These are phyloP conservation scores for Drosophila mercatorum DNA, from an alignment of 2,888 invertebrate species.

Conservation along the genomic window DNA sequence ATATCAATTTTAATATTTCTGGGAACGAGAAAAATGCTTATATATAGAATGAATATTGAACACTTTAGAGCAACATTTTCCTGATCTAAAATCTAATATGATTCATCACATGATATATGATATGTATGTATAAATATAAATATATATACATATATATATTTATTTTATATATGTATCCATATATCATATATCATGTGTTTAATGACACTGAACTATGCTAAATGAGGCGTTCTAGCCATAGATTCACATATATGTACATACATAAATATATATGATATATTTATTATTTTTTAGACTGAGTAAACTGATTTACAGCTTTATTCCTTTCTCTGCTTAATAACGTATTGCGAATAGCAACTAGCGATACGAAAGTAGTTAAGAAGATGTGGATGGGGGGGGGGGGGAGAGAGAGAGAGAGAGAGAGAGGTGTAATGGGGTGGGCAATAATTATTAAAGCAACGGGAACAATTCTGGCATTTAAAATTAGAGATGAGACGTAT, in stretches of 20 bases:
- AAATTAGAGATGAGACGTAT: neutral
- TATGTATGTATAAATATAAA: neutral
- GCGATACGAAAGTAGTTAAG: neutral
- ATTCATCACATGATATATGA: neutral
- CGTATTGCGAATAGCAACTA: neutral
- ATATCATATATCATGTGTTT: neutral
- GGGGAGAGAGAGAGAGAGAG: too few relatives aligned
- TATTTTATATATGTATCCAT: too few relatives aligned
- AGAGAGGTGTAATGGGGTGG: neutral
- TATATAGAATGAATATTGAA: neutral
- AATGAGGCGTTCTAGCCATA: neutral
- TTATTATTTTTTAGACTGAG: neutral
- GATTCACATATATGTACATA: neutral
- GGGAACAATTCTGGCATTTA: neutral
- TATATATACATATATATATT: neutral
- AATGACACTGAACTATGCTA: neutral
- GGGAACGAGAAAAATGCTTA: neutral
- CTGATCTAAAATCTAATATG: neutral
- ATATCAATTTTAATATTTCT: neutral
- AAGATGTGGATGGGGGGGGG: too few relatives aligned
- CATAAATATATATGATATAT: neutral
- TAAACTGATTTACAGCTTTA: neutral
- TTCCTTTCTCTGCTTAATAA: neutral
- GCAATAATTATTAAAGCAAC: neutral
- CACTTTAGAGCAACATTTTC: neutral